These are phyloP conservation scores for Aythya fuligula DNA, from an alignment of 2,797 vertebrate species.

Conservation along the genomic window DNA sequence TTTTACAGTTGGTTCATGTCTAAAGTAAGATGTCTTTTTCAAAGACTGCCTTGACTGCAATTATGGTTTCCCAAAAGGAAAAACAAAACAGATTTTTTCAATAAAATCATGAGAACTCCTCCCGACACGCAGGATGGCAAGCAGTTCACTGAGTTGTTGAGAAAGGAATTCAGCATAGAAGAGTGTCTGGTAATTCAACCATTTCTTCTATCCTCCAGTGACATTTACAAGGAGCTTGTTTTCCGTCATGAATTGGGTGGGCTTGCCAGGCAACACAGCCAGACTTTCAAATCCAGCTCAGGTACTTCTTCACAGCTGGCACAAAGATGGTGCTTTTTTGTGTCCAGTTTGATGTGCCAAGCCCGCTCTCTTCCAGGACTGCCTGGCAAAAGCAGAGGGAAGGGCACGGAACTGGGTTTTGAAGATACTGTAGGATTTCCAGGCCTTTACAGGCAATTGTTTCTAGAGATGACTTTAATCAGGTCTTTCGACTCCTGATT, in stretches of 20 bases:
- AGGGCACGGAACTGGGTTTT: neutral
- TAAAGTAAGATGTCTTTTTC: constrained; percentile 37
- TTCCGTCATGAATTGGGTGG: neutral
- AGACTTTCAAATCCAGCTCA: constrained; percentile 6
- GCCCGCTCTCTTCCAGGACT: constrained; percentile 2
- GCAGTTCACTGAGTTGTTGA: constrained; percentile 43
- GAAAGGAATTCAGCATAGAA: constrained; percentile 52
- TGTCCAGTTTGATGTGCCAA: neutral
- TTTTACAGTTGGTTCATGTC: neutral
- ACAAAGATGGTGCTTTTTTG: neutral
- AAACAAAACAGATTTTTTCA: constrained; percentile 62
- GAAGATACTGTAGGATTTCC: neutral
- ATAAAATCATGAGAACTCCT: constrained; percentile 48
- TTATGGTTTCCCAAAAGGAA: constrained; percentile 33
- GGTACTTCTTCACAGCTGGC: neutral
- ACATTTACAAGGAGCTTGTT: constrained; percentile 47
- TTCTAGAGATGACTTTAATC: neutral
- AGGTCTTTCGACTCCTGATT: neutral
- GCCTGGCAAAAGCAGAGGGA: neutral
- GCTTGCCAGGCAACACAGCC: constrained; percentile 17
- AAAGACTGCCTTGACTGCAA: constrained; percentile 22
- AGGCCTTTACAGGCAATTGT: neutral
- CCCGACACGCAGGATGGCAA: constrained; percentile 42
- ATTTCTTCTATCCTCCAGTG: constrained; percentile 36
- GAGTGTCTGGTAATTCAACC: constrained; percentile 21